These are phyloP conservation scores for Mesembrinibis cayennensis DNA, from an alignment of 2,113 vertebrate genomes.

Conservation along the genomic window DNA sequence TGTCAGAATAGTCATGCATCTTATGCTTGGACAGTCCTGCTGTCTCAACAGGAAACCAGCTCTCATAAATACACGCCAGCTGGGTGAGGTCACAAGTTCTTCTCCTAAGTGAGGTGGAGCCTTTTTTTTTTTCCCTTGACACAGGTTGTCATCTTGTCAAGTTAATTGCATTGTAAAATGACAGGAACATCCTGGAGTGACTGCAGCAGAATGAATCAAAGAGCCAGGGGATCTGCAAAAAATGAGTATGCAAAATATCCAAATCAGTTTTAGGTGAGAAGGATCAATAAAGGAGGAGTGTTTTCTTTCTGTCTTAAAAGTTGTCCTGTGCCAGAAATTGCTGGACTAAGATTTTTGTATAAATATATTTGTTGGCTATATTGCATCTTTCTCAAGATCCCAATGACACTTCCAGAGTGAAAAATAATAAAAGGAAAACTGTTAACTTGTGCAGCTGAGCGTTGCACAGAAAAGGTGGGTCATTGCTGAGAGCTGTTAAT, in stretches of 20 bases:
- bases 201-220: not conserved
- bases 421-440: not conserved
- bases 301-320: not conserved
- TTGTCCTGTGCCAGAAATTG: not conserved
- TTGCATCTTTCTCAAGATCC: not conserved
- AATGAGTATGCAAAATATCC: not conserved
- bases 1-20: not conserved
- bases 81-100: slow-evolving; percentile 31
- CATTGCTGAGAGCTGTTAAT: not conserved
- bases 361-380: not conserved
- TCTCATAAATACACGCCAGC: not conserved
- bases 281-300: not conserved
- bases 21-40: not conserved
- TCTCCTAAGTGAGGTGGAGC: not conserved
- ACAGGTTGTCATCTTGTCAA: slow-evolving; percentile 8
- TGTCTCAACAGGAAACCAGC: slow-evolving; percentile 4
- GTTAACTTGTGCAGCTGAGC: not conserved
- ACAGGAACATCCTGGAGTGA: slow-evolving; percentile 18
- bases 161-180: not conserved
- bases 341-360: not conserved
- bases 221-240: not conserved
- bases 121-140: not conserved
- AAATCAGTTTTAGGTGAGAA: not conserved
- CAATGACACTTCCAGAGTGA: not conserved
- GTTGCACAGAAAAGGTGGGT: rapidly evolving